Conservation (phyloP, 2,113 vertebrate species). For the Cephalopholis sonnerati region DNA sequence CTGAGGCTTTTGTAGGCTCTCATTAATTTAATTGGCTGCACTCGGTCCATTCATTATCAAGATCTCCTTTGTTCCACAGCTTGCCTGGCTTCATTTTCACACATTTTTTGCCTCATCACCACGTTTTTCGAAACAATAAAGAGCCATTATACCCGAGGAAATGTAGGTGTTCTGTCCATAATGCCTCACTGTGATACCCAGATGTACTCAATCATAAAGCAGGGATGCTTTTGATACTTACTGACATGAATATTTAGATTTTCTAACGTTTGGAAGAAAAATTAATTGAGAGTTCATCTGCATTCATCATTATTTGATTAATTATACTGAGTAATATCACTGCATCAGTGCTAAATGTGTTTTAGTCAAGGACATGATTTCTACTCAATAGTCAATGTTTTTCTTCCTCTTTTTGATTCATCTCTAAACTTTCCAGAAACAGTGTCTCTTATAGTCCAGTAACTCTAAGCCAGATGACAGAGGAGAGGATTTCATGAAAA, state of each 20-base stretch:
- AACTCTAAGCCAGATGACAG: not conserved
- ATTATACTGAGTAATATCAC: not conserved
- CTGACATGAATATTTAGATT: not conserved
- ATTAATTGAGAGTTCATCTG: not conserved
- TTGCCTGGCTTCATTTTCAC: constrained; percentile 8
- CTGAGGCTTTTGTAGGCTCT: constrained; percentile 58
- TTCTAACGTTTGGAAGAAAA: not conserved
- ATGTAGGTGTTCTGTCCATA: constrained; percentile 40
- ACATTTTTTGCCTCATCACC: constrained; percentile 6
- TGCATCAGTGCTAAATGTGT: not conserved
- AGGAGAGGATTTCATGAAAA: no score
- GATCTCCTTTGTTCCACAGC: constrained; percentile 25
- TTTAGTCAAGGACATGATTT: not conserved
- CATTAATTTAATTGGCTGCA: constrained; percentile 78
- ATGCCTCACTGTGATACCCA: not conserved
- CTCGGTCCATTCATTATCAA: constrained; percentile 71
- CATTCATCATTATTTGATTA: not conserved
- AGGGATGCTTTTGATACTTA: not conserved
- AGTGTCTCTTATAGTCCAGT: not conserved
- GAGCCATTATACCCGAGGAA: constrained; percentile 44
- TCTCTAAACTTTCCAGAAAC: not conserved
- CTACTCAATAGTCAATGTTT: not conserved
- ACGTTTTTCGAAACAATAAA: not conserved
- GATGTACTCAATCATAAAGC: not conserved
- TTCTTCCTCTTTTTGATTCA: not conserved